Evolutionary conservation across 1,140 invertebrate genomes (phyloP).

Genomic region (Caenorhabditis brenneri): DNA sequence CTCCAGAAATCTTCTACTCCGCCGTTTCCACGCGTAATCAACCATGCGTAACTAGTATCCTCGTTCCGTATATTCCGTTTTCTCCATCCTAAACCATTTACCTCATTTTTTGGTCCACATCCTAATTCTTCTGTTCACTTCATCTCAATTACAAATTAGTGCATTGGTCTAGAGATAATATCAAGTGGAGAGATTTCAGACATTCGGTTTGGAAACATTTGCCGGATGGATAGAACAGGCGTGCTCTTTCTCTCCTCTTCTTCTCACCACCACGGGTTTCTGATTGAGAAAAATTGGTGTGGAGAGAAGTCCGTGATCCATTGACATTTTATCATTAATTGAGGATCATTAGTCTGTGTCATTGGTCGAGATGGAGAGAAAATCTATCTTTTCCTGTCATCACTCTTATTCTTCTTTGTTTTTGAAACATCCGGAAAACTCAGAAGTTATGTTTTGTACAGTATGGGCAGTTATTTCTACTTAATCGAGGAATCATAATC

Average conservation of each 20-base stretch:
- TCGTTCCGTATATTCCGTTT: background rate
- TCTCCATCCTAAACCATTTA: background rate
- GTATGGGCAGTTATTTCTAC: too few relatives aligned
- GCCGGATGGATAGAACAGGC: conserved; percentile 18
- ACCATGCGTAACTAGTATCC: background rate
- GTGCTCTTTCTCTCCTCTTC: background rate
- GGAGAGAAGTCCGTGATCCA: background rate
- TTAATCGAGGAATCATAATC: too few relatives aligned
- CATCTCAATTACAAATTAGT: conserved; percentile 40
- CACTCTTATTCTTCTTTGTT: background rate
- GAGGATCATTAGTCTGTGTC: conserved; percentile 16
- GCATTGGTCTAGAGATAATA: background rate
- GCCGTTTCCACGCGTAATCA: background rate
- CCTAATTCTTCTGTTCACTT: background rate
- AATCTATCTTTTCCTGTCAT: background rate
- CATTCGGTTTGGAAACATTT: conserved; percentile 22
- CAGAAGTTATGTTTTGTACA: background rate
- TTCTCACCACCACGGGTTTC: background rate
- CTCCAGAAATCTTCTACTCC: background rate
- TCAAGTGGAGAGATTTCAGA: background rate
- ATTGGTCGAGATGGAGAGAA: background rate
- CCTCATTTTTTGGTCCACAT: conserved; percentile 2
- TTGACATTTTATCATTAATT: conserved; percentile 44
- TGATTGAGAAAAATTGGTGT: conserved; percentile 33
- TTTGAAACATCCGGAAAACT: background rate